Base-by-base conservation (phyloP, 2,888 invertebrate species). In the Bellardia pandia region DNA sequence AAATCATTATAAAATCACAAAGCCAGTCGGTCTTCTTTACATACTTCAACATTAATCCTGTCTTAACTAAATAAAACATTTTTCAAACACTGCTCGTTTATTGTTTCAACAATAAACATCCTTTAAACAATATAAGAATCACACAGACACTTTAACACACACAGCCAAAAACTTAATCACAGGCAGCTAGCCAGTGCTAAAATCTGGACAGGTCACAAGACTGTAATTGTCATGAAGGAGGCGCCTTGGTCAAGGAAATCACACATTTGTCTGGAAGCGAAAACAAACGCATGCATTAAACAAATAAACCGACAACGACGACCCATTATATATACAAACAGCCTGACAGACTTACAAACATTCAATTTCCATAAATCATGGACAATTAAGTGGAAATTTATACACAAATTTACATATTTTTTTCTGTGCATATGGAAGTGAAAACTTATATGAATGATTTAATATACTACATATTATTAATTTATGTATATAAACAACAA, bases 181-280 rank as follows among this genome's bases (percentile, higher is more conserved):
- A 33, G 40, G 64, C 51, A 30, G 42, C 11, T 37, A 23, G 16
- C 11, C 42, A 23, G 16, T 74, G 76, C 13, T 51, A 64, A 58
- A 72, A 84, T 62, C 56, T 48, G 71, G 66, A 23, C 30, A 89
- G 42, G 91, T 91, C 91, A 91, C 90, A 60, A 91, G 60, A 64
- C 62, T 64, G 42, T 53, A 42, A 53, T 80, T 64, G 71, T 80
- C 62, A 79, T 40, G 14, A 51, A 64, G 42, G 40, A 16, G 78
- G 11, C 23, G 42, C 48, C 16, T 33, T 33, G 56, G 23, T 48
- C 69, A 71, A 66, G 71, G 75, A 80, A 75, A 62, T 85, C 75
- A 71, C 76, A 71, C 76, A 80, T 64, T 64, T 80, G 62, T 79
- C 78, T 69, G 75, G 13, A 23, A 62, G 74, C 68, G 23, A 80